Percentiles rank a stretch among this genome's conserved stretches.
phyloP scores from a whole-genome alignment of 2,113 vertebrate species.

The Ailuropoda melanoleuca region DNA sequence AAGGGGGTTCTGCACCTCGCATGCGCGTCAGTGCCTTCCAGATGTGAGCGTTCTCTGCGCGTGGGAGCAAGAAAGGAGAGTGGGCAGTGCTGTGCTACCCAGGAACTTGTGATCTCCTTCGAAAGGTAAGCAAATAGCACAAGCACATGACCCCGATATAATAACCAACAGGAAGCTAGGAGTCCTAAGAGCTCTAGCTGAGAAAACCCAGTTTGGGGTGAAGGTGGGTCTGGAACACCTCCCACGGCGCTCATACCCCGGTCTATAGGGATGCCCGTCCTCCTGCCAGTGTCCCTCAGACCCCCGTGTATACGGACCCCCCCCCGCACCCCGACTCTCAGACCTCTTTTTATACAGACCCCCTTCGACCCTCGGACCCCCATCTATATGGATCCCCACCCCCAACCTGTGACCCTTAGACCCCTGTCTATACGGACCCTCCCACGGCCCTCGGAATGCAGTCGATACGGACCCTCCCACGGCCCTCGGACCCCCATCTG shows the following conservation, averaged over 20 bases:
- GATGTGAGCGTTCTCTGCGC: background rate
- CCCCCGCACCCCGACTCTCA: background rate
- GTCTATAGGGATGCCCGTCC: background rate
- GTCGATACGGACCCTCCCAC: background rate
- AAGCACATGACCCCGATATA: accelerated
- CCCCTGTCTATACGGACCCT: background rate
- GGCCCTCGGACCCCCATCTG: background rate
- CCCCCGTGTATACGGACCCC: background rate
- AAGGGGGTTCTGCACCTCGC: background rate
- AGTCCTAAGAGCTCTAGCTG: too few species aligned
- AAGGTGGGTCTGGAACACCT: background rate
- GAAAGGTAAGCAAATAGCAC: background rate
- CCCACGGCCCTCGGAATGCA: background rate
- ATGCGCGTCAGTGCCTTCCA: background rate
- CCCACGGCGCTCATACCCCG: background rate
- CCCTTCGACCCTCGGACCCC: background rate
- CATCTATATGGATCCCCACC: background rate
- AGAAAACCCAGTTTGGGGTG: accelerated
- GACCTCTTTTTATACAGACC: background rate
- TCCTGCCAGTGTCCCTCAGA: background rate
- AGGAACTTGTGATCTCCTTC: background rate
- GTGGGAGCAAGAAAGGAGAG: background rate
- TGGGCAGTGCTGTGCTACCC: accelerated
- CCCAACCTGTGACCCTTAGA: background rate
- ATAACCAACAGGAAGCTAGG: background rate